Conservation (phyloP, 2,113 vertebrate species). For the Salvelinus alpinus region DNA sequence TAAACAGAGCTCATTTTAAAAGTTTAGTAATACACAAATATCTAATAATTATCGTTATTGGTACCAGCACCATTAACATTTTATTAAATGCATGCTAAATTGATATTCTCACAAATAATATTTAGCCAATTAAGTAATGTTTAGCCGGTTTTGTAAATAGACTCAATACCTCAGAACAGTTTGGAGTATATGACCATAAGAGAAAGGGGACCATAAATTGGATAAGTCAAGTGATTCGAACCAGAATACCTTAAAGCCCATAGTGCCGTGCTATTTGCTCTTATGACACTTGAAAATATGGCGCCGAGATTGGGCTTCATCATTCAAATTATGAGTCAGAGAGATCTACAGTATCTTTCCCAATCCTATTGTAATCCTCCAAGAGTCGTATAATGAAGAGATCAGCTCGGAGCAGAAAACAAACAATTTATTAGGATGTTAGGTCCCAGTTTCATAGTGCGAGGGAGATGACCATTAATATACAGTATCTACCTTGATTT, state of each 20-base stretch:
- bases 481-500: conserved; percentile 65
- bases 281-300: conserved; percentile 53
- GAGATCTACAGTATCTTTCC: conserved; percentile 74
- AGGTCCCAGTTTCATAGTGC: conserved; percentile 73
- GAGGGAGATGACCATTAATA: conserved; percentile 78
- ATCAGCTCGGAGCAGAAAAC: conserved; percentile 79
- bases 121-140: not conserved
- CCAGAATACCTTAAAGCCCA: conserved; percentile 7
- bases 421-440: conserved; percentile 77
- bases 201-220: conserved; percentile 25
- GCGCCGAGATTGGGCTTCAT: conserved; percentile 74
- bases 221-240: conserved; percentile 6
- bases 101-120: not conserved
- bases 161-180: not conserved
- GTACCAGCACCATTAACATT: not conserved
- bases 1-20: not conserved
- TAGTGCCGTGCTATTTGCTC: conserved; percentile 28
- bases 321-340: conserved; percentile 72
- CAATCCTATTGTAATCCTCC: conserved; percentile 77
- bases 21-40: not conserved
- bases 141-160: not conserved
- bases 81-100: too few relatives aligned
- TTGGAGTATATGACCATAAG: not conserved
- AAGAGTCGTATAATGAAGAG: conserved; percentile 79
- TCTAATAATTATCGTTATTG: not conserved